Conservation (phyloP, 2,888 invertebrate genomes). For the Yponomeuta malinellus region DNA sequence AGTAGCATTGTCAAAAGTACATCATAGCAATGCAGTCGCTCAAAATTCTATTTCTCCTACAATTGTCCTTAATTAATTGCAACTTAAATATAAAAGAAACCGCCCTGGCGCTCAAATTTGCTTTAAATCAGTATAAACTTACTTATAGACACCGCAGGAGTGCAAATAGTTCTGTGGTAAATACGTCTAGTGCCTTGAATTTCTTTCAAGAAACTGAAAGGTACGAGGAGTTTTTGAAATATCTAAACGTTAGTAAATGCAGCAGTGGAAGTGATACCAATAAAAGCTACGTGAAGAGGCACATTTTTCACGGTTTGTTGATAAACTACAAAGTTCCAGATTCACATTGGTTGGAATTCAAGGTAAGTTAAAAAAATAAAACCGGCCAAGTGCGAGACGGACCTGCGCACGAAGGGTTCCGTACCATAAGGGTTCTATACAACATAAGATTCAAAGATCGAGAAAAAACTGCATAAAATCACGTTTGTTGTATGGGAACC, state of each 20-base stretch:
- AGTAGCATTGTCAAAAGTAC: not conserved
- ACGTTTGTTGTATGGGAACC: too few species aligned
- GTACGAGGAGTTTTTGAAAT: conserved; percentile 36
- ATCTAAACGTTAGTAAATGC: conserved; percentile 42
- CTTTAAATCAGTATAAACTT: conserved; percentile 31
- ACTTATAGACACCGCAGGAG: conserved; percentile 29
- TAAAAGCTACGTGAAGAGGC: conserved; percentile 31
- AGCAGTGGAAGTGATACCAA: conserved; percentile 22
- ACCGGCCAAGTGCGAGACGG: not conserved
- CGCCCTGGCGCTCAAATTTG: conserved; percentile 31
- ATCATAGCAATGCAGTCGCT: conserved; percentile 20
- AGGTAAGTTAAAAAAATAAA: conserved; percentile 36
- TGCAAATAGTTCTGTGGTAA: conserved; percentile 23
- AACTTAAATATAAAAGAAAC: conserved; percentile 34
- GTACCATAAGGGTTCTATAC: too few species aligned
- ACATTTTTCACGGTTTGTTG: conserved; percentile 42
- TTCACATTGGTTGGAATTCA: conserved; percentile 58
- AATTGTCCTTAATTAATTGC: conserved; percentile 30
- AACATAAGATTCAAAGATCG: too few species aligned
- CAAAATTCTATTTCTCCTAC: conserved; percentile 30
- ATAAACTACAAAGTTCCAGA: conserved; percentile 42
- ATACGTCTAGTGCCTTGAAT: conserved; percentile 31
- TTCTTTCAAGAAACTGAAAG: conserved; percentile 38
- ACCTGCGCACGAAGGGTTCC: too few species aligned
- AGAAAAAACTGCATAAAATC: too few species aligned